Evolutionary conservation across 2,113 vertebrate species (phyloP), one percentile per base, ranked within the genome.

Genomic region (Anthoscopus minutus): DNA sequence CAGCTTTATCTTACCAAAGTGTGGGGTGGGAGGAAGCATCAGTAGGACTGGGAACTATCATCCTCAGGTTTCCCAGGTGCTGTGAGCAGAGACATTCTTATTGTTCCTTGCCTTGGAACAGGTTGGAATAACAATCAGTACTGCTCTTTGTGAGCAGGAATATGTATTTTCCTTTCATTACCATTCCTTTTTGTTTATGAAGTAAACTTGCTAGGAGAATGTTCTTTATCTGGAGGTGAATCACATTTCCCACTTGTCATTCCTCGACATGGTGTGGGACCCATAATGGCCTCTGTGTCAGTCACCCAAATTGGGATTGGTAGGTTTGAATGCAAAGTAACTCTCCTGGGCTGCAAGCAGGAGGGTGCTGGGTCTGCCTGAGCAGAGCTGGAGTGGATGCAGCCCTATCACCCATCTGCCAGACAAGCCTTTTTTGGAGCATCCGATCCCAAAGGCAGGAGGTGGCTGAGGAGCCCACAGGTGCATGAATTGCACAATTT

Each of bases 391-490:
- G 38, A 38, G 19, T 2, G 15, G 85, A 92, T 88, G 60, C 11
- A 4, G 62, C 61, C 33, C 42, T 70, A 7, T 82, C 15, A 3
- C 15, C 21, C 25, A 31, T 65, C 91, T 95, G 91, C 95, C 96
- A 96, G 86, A 96, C 89, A 61, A 86, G 35, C 97, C 94, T 73
- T 93, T 94, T 97, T 94, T 97, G 93, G 96, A 58, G 51, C 19
- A 7, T 94, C 94, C 74, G 81, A 85, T 91, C 72, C 89, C 30
- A 25, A 57, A 42, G 70, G 44, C 57, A 47, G 91, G 67, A 71
- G 53, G 15, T 0, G 20, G 70, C 73, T 65, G 54, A 23, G 80
- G 73, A 89, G 77, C 86, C 78, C 48, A 58, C 48, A 77, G 79
- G 56, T 89, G 92, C 51, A 71, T 37, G 72, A 85, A 30, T 96